These are phyloP conservation scores for Lithophane leautieri DNA, from an alignment of 2,888 invertebrate species.

Conservation along the genomic window DNA sequence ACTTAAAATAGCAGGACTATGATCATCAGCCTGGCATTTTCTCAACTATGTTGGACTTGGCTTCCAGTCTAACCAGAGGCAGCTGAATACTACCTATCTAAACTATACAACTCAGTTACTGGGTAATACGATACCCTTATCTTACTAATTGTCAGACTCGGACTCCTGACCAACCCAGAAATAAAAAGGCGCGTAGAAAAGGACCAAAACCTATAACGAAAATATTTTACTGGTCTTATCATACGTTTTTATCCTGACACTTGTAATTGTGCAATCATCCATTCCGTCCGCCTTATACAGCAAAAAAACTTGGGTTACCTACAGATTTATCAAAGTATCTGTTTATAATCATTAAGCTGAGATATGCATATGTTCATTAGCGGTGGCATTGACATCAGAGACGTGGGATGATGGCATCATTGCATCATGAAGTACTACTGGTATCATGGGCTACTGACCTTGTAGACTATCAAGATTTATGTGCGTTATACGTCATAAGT, in stretches of 20 bases:
- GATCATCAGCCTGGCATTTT: not conserved
- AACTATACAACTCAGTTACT: not conserved
- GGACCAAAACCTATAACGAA: constrained; percentile 4
- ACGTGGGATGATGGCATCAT: constrained; percentile 70
- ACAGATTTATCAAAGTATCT: constrained; percentile 29
- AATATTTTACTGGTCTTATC: not conserved
- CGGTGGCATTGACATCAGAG: constrained; percentile 66
- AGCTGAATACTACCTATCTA: not conserved
- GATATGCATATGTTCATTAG: constrained; percentile 57
- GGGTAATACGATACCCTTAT: not conserved
- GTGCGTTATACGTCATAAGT: constrained; percentile 6
- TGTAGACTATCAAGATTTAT: constrained; percentile 35
- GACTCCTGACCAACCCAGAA: too few species aligned
- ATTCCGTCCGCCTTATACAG: not conserved
- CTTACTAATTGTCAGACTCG: not conserved
- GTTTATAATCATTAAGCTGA: constrained; percentile 46
- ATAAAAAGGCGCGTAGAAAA: not conserved
- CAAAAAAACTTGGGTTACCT: constrained; percentile 3
- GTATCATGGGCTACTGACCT: constrained; percentile 48
- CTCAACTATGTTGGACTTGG: not conserved
- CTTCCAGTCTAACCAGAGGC: not conserved
- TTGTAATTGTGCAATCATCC: not conserved
- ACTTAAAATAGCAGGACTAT: not conserved
- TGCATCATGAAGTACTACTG: constrained; percentile 61
- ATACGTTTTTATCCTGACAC: not conserved